Evolutionary conservation across 2,113 vertebrate species (phyloP).

Genomic region (Gymnogyps californianus): DNA sequence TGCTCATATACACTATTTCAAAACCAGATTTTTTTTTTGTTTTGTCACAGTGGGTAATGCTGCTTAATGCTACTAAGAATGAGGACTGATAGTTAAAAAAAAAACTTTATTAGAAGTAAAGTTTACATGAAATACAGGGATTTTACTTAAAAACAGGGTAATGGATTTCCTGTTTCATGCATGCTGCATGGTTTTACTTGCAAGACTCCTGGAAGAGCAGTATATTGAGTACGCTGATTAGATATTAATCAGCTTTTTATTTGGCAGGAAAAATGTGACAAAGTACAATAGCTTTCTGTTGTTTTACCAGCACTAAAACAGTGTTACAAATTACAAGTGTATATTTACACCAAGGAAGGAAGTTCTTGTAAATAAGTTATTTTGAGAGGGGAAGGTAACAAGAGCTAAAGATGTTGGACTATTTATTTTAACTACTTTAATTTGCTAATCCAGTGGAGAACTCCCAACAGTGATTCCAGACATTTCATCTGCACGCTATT

Average conservation of each 20-base stretch:
- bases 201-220: not conserved
- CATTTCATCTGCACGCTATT: not conserved
- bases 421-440: not conserved
- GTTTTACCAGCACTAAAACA: not conserved
- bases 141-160: not conserved
- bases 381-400: slow-evolving; percentile 13
- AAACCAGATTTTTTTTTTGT: not conserved
- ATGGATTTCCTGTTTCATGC: not conserved
- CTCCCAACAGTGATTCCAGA: not conserved
- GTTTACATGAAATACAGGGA: not conserved
- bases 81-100: not conserved
- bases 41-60: not conserved
- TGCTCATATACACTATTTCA: not conserved
- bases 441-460: not conserved
- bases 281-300: not conserved
- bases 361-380: slow-evolving; percentile 28
- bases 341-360: slow-evolving; percentile 33
- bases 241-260: not conserved
- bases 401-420: not conserved
- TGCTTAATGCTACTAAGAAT: not conserved
- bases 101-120: not conserved
- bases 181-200: not conserved
- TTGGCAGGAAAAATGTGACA: not conserved
- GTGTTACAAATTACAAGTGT: not conserved
- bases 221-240: not conserved